Conservation (phyloP, 2,113 vertebrate species). For the Perca flavescens region DNA sequence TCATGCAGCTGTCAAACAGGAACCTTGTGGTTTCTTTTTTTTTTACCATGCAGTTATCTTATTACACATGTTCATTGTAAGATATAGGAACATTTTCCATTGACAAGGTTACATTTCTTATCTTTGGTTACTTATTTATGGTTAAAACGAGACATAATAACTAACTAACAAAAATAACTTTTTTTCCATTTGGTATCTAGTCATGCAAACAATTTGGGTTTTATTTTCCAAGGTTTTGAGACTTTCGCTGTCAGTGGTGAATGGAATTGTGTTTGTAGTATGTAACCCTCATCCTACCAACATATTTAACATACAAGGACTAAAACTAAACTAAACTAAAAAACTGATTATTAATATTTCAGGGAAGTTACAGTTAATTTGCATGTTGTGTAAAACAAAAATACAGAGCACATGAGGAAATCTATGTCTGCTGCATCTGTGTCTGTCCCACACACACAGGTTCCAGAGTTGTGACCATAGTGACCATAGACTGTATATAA, state of each 20-base stretch:
- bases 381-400: too few relatives aligned
- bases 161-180: too few relatives aligned
- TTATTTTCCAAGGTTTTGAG: not conserved
- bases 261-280: not conserved
- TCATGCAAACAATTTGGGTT: not conserved
- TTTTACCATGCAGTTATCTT: not conserved
- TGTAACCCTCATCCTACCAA: too few relatives aligned
- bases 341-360: too few relatives aligned
- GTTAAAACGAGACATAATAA: not conserved
- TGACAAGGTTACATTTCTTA: not conserved
- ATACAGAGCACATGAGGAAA: too few relatives aligned
- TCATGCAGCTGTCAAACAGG: not conserved
- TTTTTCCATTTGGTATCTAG: not conserved
- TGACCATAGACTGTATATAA: too few relatives aligned
- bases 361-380: too few relatives aligned
- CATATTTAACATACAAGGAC: too few relatives aligned
- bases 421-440: too few relatives aligned
- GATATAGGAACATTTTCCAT: slow-evolving; percentile 1
- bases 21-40: not conserved
- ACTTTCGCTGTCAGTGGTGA: not conserved
- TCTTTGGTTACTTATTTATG: slow-evolving; percentile 3
- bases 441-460: too few relatives aligned
- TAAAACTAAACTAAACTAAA: too few relatives aligned
- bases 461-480: too few relatives aligned
- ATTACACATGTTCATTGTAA: not conserved